Evolutionary conservation across 1,140 invertebrate genomes (phyloP).

Genomic region (Drosophila setifemur): DNA sequence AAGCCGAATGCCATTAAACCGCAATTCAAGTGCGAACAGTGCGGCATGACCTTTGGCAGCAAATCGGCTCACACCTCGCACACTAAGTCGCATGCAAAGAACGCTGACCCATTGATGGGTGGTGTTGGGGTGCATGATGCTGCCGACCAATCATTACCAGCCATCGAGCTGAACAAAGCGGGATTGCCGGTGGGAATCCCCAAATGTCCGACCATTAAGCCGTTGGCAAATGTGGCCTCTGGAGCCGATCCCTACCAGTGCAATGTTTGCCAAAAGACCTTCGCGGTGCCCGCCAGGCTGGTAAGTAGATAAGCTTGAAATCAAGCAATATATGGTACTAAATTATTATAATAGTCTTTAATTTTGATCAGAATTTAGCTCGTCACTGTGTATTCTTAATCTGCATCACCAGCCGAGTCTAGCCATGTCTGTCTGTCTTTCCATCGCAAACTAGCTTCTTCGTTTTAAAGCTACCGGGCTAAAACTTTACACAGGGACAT

Average conservation of each 20-base stretch:
- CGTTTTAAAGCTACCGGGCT: too few species aligned
- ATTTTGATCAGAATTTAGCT: too few species aligned
- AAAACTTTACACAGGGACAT: too few species aligned
- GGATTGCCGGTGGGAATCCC: constrained; percentile 72
- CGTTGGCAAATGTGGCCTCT: constrained; percentile 76
- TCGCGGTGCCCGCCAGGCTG: constrained; percentile 94
- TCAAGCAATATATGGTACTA: too few species aligned
- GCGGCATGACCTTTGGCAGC: constrained; percentile 85
- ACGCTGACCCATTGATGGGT: constrained; percentile 41
- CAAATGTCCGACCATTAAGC: constrained; percentile 74
- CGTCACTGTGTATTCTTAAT: too few species aligned
- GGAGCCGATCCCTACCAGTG: constrained; percentile 91
- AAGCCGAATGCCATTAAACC: constrained; percentile 64
- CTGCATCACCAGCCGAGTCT: too few species aligned
- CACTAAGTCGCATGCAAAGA: constrained; percentile 84
- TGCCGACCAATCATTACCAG: too few species aligned
- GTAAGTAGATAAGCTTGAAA: constrained; percentile 83
- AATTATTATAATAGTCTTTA: too few species aligned
- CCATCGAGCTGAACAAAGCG: constrained; percentile 68
- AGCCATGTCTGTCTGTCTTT: too few species aligned
- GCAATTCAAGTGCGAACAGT: constrained; percentile 84
- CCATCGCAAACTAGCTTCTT: too few species aligned
- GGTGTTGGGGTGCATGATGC: too few species aligned
- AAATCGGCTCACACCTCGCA: constrained; percentile 85
- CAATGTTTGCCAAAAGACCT: constrained; percentile 95